Evolutionary conservation across 2,797 vertebrate genomes (phyloP).

Genomic region (Oreochromis grahami): DNA sequence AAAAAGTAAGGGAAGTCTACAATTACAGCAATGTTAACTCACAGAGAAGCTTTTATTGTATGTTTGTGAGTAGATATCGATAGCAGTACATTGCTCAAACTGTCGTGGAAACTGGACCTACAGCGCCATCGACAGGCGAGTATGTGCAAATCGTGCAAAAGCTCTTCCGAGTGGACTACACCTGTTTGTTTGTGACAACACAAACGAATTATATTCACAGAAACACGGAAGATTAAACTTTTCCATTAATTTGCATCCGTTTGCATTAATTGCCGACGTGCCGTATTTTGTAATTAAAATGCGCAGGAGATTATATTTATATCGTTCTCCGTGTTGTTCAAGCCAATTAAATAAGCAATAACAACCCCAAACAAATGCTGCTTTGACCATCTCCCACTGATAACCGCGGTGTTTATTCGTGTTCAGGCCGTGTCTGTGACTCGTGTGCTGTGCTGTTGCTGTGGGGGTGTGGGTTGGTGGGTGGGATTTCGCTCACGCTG

Average conservation of each 20-base stretch:
- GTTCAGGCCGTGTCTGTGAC: background rate
- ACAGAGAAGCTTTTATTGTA: background rate
- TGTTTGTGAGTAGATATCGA: background rate
- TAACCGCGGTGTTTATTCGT: background rate
- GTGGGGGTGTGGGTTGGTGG: slow-evolving; percentile 22
- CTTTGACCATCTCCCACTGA: background rate
- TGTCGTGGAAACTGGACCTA: background rate
- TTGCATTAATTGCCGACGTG: background rate
- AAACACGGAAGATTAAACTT: background rate
- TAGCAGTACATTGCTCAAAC: background rate
- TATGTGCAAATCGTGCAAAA: background rate
- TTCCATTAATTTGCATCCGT: background rate
- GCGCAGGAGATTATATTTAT: background rate
- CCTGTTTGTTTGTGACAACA: background rate
- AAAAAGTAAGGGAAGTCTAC: background rate
- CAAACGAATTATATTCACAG: background rate
- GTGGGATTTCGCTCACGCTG: slow-evolving; percentile 29
- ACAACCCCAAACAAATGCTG: background rate
- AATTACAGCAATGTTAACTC: background rate
- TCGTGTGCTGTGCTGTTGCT: background rate
- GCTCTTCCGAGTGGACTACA: background rate
- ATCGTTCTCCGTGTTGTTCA: background rate
- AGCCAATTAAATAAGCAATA: background rate
- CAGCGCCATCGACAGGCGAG: slow-evolving; percentile 39
- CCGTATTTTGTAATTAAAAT: background rate